A percentile compares a stretch with the other conserved stretches of the same genome.
phyloP scores from a whole-genome alignment of 2,113 vertebrate genomes.

The Nibea albiflora region DNA sequence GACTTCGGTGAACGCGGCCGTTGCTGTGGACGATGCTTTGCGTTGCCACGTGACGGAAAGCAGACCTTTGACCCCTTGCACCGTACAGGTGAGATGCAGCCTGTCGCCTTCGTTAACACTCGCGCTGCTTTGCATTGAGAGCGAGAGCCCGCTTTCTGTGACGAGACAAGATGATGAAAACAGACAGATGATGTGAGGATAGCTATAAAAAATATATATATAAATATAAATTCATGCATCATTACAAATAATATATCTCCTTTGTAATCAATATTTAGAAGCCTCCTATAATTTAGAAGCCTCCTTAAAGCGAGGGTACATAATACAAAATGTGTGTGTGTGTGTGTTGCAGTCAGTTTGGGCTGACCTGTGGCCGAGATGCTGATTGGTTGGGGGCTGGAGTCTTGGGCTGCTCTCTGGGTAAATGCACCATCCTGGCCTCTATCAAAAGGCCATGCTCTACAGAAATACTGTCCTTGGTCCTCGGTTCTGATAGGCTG shows the following conservation, averaged over 20 bases:
- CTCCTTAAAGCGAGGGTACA: not conserved
- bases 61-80: constrained; percentile 63
- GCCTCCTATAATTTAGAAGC: not conserved
- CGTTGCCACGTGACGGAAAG: constrained; percentile 88
- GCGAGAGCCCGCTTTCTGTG: constrained; percentile 79
- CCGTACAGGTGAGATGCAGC: constrained; percentile 83
- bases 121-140: constrained; percentile 57
- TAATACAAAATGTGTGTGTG: not conserved
- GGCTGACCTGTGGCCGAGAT: constrained; percentile 75
- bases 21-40: constrained; percentile 6
- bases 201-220: not conserved
- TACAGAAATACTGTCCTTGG: constrained; percentile 84
- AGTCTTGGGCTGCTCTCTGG: constrained; percentile 59
- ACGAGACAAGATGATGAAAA: not conserved
- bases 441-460: constrained; percentile 77
- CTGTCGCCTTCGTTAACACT: constrained; percentile 76
- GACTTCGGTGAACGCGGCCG: constrained; percentile 40
- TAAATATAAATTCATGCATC: not conserved
- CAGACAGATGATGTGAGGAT: not conserved
- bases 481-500: constrained; percentile 80
- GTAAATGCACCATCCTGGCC: constrained; percentile 61
- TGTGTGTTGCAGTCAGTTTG: not conserved
- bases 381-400: constrained; percentile 49
- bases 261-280: not conserved
- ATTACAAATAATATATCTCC: not conserved